phyloP scores from a whole-genome alignment of 2,888 invertebrate species.

The Rambutsinella grinnellia region DNA sequence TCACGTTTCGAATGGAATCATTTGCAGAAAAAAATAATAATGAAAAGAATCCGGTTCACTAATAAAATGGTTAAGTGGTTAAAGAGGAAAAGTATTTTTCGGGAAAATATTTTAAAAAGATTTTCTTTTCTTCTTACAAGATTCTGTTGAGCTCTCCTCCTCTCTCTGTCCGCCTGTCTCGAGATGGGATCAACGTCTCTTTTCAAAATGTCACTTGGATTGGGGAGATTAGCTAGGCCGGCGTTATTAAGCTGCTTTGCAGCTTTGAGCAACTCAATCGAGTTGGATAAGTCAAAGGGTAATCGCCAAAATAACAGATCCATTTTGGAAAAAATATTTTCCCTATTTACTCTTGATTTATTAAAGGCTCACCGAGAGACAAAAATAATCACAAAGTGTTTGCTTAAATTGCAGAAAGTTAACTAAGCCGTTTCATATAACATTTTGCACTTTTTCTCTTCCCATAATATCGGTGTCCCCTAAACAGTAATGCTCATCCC shows the following conservation, averaged over 20 bases:
- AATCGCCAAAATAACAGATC: slow-evolving; percentile 48
- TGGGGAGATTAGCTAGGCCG: no score
- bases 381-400: slow-evolving; percentile 4
- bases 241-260: slow-evolving; percentile 9
- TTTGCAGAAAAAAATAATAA: no score
- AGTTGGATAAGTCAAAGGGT: slow-evolving; percentile 30
- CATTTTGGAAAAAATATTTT: slow-evolving; percentile 18
- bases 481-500: no score
- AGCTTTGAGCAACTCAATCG: slow-evolving; percentile 35
- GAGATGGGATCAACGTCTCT: no score
- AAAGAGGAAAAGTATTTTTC: no score
- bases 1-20: slow-evolving; percentile 22
- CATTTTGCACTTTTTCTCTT: no score
- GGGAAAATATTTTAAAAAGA: slow-evolving; percentile 2
- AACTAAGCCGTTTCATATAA: slow-evolving; percentile 31
- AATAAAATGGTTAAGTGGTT: no score
- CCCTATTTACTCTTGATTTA: no score
- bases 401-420: slow-evolving; percentile 43
- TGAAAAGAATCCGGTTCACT: slow-evolving; percentile 31
- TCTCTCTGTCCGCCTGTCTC: neutral
- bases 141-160: neutral
- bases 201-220: no score
- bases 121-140: slow-evolving; percentile 13
- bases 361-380: no score
- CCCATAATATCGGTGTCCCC: no score